Conservation (phyloP, 92 coral and sea anemone genomes). For the Zoanthus gigantus region DNA sequence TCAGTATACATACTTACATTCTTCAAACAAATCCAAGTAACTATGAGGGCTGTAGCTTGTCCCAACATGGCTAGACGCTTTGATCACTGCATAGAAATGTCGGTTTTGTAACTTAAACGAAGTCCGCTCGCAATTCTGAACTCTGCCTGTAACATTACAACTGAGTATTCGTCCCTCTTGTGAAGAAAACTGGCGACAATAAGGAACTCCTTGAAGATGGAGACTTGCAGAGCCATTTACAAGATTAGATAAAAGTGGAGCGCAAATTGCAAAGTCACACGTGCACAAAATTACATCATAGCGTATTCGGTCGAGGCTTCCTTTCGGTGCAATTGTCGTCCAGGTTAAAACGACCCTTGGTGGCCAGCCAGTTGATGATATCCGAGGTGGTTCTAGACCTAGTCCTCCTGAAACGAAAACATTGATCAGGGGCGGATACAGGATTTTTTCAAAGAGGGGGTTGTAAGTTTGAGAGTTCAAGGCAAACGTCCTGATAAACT, state of each 20-base stretch:
- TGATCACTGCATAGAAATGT: background rate
- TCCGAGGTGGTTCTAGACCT: background rate
- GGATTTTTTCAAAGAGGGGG: too few relatives aligned
- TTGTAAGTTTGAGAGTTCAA: too few relatives aligned
- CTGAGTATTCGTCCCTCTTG: background rate
- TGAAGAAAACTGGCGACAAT: background rate
- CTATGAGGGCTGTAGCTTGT: background rate
- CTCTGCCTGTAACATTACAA: constrained; percentile 13
- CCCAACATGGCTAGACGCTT: background rate
- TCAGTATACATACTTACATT: background rate
- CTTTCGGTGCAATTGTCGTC: constrained; percentile 6
- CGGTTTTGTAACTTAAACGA: background rate
- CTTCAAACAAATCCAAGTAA: background rate
- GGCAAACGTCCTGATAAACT: background rate
- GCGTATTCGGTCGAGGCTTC: background rate
- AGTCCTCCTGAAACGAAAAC: background rate
- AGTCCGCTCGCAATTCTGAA: background rate
- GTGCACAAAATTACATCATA: constrained; percentile 21
- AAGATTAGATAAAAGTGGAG: background rate
- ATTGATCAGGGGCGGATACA: background rate
- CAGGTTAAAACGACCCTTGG: background rate
- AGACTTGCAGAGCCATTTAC: background rate
- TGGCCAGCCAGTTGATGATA: background rate
- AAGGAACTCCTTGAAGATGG: background rate
- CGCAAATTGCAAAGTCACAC: background rate